Percentiles rank a stretch among this genome's conserved stretches.
Conservation (phyloP, 2,113 vertebrate species). For the Mola mola region DNA sequence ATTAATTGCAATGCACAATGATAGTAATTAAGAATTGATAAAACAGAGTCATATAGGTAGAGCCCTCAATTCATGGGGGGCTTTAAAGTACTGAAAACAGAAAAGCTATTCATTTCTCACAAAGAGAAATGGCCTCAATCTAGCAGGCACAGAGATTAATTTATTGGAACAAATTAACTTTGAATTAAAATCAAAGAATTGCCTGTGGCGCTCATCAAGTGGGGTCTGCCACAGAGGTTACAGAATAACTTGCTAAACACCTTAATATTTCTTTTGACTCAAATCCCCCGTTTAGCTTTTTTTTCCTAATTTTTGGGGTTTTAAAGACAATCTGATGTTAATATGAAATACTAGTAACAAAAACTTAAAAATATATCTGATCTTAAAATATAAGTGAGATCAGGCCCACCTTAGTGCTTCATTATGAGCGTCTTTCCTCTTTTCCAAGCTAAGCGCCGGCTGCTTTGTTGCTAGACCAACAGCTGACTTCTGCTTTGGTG, state of each 20-base stretch:
- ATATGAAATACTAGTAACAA: not conserved
- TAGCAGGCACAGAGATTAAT: conserved; percentile 40
- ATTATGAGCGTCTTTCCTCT: conserved; percentile 58
- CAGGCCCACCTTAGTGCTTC: conserved; percentile 79
- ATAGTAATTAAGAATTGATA: conserved; percentile 65
- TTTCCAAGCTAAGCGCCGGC: conserved; percentile 47
- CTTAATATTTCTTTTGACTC: conserved; percentile 29
- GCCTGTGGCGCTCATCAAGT: conserved; percentile 55
- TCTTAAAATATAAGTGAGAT: not conserved
- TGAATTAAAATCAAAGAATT: conserved; percentile 55
- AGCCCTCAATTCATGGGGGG: conserved; percentile 52
- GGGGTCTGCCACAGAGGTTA: conserved; percentile 49
- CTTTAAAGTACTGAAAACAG: conserved; percentile 47
- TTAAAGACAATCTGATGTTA: not conserved
- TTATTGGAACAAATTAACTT: conserved; percentile 63
- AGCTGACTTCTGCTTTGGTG: conserved; percentile 18
- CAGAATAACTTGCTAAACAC: conserved; percentile 49
- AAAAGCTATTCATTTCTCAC: conserved; percentile 46
- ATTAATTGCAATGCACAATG: conserved; percentile 58
- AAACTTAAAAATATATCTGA: not conserved
- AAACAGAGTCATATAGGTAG: conserved; percentile 44
- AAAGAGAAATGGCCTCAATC: conserved; percentile 57
- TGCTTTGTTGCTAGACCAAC: conserved; percentile 21
- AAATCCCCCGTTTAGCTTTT: conserved; percentile 2
- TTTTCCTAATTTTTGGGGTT: not conserved